These are phyloP conservation scores for Cosmia pyralina DNA, from an alignment of 2,888 invertebrate genomes.

Conservation along the genomic window DNA sequence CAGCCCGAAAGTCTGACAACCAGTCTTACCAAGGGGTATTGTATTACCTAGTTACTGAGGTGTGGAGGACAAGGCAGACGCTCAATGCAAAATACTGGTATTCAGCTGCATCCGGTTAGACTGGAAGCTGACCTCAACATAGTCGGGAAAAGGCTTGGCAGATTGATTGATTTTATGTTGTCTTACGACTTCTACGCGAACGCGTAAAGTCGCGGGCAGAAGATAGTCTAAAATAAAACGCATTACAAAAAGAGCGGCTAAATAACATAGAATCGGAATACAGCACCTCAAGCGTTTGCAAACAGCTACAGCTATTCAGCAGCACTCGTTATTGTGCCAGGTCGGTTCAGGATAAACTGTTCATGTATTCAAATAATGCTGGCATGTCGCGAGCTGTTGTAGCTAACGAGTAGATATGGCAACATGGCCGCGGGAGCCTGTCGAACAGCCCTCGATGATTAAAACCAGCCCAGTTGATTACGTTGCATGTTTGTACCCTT, in stretches of 20 bases:
- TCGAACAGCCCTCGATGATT: constrained; percentile 79
- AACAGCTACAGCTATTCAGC: constrained; percentile 30
- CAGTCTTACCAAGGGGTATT: no score
- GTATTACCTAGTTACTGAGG: no score
- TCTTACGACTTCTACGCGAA: no score
- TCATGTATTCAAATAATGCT: constrained; percentile 65
- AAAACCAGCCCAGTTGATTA: constrained; percentile 85
- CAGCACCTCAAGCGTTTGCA: constrained; percentile 17
- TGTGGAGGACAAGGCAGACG: no score
- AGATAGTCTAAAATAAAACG: constrained; percentile 19
- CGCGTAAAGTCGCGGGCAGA: no score
- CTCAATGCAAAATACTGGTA: no score
- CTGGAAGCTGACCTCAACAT: no score
- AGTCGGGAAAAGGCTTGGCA: no score
- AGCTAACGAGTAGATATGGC: constrained; percentile 59
- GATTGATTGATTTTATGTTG: no score
- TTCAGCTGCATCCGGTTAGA: no score
- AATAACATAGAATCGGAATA: constrained; percentile 12
- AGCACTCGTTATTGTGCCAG: constrained; percentile 51
- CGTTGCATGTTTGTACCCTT: constrained; percentile 79
- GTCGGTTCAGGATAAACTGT: constrained; percentile 62
- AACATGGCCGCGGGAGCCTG: constrained; percentile 57
- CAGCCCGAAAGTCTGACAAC: no score
- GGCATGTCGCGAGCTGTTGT: constrained; percentile 56
- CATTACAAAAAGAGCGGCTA: constrained; percentile 3